These are phyloP conservation scores for Drosophila parthenogenetica DNA, from an alignment of 2,888 invertebrate species.

Conservation along the genomic window DNA sequence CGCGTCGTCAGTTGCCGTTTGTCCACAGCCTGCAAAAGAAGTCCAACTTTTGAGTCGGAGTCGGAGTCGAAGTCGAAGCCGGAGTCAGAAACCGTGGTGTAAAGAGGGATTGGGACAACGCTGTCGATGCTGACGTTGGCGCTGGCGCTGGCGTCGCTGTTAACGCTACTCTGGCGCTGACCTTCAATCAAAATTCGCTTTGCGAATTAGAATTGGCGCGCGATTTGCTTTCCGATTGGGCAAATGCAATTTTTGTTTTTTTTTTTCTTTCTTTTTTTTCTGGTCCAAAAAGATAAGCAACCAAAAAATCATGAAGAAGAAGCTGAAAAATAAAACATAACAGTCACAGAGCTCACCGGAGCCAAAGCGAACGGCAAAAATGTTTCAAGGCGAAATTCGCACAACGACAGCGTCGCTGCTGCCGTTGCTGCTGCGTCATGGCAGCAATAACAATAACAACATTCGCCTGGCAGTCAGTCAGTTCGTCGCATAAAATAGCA, in stretches of 20 bases:
- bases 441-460: conserved; percentile 57
- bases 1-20: conserved; percentile 72
- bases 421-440: conserved; percentile 55
- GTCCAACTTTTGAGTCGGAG: conserved; percentile 31
- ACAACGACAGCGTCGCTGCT: conserved; percentile 50
- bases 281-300: conserved; percentile 70
- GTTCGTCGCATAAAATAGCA: conserved; percentile 78
- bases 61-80: conserved; percentile 17
- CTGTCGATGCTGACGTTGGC: conserved; percentile 18
- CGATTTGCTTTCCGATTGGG: conserved; percentile 61
- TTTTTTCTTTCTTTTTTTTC: conserved; percentile 56
- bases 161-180: conserved; percentile 48
- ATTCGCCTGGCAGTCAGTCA: conserved; percentile 63
- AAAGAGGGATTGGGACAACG: neutral
- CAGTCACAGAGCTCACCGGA: conserved; percentile 35
- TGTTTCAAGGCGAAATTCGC: conserved; percentile 83
- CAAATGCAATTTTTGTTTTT: conserved; percentile 53
- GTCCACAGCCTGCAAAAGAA: conserved; percentile 70
- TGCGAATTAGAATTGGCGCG: conserved; percentile 78
- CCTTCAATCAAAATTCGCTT: conserved; percentile 71
- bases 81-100: no score
- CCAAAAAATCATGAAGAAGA: conserved; percentile 26
- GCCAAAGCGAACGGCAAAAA: conserved; percentile 73
- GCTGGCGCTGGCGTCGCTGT: conserved; percentile 20
- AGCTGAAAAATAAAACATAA: conserved; percentile 16